Percentiles rank a stretch among this genome's conserved stretches.
phyloP scores from a whole-genome alignment of 2,113 vertebrate species.

The Xenopus tropicalis region DNA sequence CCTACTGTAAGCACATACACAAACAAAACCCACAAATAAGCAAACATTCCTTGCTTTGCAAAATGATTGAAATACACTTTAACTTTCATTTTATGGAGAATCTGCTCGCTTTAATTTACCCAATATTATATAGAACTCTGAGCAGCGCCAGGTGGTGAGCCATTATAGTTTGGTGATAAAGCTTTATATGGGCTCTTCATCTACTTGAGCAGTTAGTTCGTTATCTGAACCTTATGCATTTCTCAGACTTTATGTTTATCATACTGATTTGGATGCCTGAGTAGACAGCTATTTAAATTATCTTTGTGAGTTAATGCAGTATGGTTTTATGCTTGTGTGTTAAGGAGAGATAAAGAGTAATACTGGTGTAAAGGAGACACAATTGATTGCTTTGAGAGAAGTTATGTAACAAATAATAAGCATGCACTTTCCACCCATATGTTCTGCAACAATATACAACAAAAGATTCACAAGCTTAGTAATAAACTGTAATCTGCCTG shows the following conservation, averaged over 20 bases:
- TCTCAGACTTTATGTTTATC: slow-evolving; percentile 38
- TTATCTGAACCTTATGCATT: slow-evolving; percentile 30
- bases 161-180: slow-evolving; percentile 38
- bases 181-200: slow-evolving; percentile 34
- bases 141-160: slow-evolving; percentile 31
- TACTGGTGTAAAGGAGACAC: not conserved
- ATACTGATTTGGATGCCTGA: slow-evolving; percentile 23
- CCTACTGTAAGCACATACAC: too few relatives aligned
- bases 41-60: slow-evolving; percentile 26
- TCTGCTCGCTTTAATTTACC: not conserved
- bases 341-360: not conserved
- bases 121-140: slow-evolving; percentile 28
- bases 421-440: too few relatives aligned
- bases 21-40: too few relatives aligned
- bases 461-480: too few relatives aligned
- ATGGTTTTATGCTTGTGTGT: not conserved
- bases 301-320: slow-evolving; percentile 20
- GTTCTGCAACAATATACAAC: too few relatives aligned
- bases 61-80: slow-evolving; percentile 29
- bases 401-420: too few relatives aligned
- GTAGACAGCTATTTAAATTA: slow-evolving; percentile 34
- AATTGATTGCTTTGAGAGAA: not conserved
- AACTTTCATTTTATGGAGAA: slow-evolving; percentile 39
- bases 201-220: slow-evolving; percentile 31
- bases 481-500: too few relatives aligned